Percentiles rank a stretch among this genome's conserved stretches.
Evolutionary conservation across 2,888 invertebrate genomes (phyloP).

Genomic region (Nebria salina): DNA sequence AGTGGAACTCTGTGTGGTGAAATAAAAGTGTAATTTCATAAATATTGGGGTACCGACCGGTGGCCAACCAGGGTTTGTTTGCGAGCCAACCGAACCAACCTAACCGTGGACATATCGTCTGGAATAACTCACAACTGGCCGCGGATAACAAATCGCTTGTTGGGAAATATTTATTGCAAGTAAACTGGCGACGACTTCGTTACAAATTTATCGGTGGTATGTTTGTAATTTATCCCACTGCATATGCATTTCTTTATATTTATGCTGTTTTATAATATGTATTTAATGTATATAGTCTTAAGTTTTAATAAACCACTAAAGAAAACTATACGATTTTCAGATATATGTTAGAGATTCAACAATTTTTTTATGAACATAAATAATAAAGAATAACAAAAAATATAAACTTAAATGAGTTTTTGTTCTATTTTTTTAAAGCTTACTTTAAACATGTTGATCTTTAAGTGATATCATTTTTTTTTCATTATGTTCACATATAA

Average conservation of each 20-base stretch:
- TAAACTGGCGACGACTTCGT: constrained; percentile 41
- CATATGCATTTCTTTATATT: neutral
- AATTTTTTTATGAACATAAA: too few relatives aligned
- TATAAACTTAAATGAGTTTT: too few relatives aligned
- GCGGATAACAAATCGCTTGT: constrained; percentile 38
- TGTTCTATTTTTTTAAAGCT: too few relatives aligned
- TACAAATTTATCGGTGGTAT: constrained; percentile 41
- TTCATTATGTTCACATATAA: too few relatives aligned
- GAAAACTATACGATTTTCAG: too few relatives aligned
- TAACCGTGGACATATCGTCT: neutral
- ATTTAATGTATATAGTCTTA: neutral
- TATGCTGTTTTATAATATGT: neutral
- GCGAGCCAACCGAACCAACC: neutral
- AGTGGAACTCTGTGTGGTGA: neutral
- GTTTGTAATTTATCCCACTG: constrained; percentile 37
- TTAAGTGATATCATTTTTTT: too few relatives aligned
- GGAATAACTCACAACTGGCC: neutral
- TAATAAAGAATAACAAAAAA: too few relatives aligned
- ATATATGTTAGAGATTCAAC: too few relatives aligned
- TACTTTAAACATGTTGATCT: too few relatives aligned
- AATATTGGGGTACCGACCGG: neutral
- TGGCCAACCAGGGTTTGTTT: neutral
- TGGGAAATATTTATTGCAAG: constrained; percentile 43
- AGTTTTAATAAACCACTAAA: neutral
- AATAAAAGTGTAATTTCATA: neutral